phyloP scores from a whole-genome alignment of 2,888 invertebrate genomes.

The Liodrosophila aerea region DNA sequence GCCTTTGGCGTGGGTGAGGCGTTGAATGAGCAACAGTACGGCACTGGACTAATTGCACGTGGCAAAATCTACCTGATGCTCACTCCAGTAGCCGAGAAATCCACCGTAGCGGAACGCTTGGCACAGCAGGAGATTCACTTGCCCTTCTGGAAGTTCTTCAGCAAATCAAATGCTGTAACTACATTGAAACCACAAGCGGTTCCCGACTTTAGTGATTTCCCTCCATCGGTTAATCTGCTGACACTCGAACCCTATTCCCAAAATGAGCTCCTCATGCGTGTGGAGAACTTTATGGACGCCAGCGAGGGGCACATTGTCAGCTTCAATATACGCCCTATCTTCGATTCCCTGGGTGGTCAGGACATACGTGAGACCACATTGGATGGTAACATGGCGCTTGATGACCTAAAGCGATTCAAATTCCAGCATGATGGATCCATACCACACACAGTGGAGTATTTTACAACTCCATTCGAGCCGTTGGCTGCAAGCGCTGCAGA shows the following conservation, averaged over 20 bases:
- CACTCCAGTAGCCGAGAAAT: constrained; percentile 11
- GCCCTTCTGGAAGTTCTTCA: constrained; percentile 85
- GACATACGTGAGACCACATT: constrained; percentile 86
- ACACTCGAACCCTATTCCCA: constrained; percentile 91
- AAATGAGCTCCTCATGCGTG: constrained; percentile 85
- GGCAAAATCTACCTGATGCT: constrained; percentile 86
- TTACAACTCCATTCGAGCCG: constrained; percentile 61
- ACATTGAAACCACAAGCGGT: constrained; percentile 79
- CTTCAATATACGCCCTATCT: constrained; percentile 82
- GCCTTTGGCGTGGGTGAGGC: constrained; percentile 96
- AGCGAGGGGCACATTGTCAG: constrained; percentile 83
- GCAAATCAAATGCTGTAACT: constrained; percentile 82
- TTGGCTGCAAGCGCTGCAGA: constrained; percentile 49
- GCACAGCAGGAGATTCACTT: constrained; percentile 84
- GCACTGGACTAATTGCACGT: constrained; percentile 87
- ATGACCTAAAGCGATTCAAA: constrained; percentile 82
- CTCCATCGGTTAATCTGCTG: constrained; percentile 88
- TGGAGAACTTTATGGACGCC: constrained; percentile 89
- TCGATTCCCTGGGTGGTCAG: constrained; percentile 84
- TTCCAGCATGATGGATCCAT: constrained; percentile 70
- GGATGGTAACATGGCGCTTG: constrained; percentile 87
- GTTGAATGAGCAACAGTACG: constrained; percentile 90
- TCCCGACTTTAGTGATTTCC: constrained; percentile 82
- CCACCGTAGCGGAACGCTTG: constrained; percentile 81
- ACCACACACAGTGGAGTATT: constrained; percentile 50